Conservation (phyloP, 2,797 vertebrate genomes). For the Sylvia borin region DNA sequence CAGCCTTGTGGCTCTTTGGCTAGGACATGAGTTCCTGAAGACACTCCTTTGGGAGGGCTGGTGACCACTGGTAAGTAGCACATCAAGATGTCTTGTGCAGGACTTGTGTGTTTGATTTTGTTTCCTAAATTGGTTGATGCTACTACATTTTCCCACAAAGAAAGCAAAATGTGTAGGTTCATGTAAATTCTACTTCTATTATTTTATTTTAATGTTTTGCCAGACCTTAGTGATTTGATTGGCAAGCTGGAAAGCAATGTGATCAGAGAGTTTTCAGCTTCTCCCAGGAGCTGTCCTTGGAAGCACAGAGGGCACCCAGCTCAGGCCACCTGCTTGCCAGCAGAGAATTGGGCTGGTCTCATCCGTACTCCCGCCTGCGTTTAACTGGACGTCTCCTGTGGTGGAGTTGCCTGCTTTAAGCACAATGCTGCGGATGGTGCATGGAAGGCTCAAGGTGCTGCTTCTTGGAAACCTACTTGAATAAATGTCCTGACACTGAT, state of each 20-base stretch:
- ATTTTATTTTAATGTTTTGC: background rate
- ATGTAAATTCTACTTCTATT: background rate
- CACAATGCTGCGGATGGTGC: background rate
- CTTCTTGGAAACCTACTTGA: slow-evolving; percentile 3
- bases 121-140: background rate
- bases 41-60: background rate
- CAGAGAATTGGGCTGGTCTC: background rate
- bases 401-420: slow-evolving; percentile 22
- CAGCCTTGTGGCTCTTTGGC: background rate
- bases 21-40: background rate
- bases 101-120: background rate
- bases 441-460: slow-evolving; percentile 49
- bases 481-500: background rate
- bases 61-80: slow-evolving; percentile 26
- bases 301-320: background rate
- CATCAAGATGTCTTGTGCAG: background rate
- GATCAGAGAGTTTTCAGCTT: background rate
- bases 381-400: background rate
- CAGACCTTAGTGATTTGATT: background rate
- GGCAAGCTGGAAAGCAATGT: background rate
- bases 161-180: background rate
- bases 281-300: background rate
- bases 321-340: background rate
- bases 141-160: background rate
- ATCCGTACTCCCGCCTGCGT: background rate